A percentile compares a stretch with the other conserved stretches of the same genome.
phyloP scores from a whole-genome alignment of 2,797 vertebrate genomes.

The Danio tinwini region DNA sequence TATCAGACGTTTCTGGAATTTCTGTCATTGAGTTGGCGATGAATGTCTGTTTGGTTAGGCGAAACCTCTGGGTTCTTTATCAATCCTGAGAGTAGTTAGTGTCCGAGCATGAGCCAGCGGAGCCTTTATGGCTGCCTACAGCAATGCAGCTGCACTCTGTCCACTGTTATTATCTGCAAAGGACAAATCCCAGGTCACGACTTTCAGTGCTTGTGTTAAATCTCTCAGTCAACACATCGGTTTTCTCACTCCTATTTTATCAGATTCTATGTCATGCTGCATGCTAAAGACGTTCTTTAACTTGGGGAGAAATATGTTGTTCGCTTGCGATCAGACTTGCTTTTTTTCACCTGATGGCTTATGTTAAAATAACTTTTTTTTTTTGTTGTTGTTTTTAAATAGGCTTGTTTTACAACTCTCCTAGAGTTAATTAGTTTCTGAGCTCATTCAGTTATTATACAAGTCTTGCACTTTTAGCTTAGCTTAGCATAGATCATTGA shows the following conservation, averaged over 20 bases:
- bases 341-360: neutral
- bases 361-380: too few species aligned
- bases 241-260: neutral
- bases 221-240: neutral
- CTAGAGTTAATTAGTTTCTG: too few species aligned
- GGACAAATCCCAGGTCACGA: constrained; percentile 55
- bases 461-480: too few species aligned
- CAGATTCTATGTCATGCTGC: neutral
- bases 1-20: neutral
- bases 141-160: constrained; percentile 62
- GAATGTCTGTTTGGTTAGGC: constrained; percentile 30
- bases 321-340: neutral
- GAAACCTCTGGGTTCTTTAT: constrained; percentile 22
- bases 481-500: too few species aligned
- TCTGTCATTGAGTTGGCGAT: neutral
- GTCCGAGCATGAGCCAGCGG: constrained; percentile 54
- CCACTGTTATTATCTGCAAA: constrained; percentile 54
- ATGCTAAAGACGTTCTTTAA: neutral
- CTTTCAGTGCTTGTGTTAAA: constrained; percentile 15
- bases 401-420: too few species aligned
- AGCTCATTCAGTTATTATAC: too few species aligned
- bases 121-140: constrained; percentile 46
- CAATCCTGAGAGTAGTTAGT: constrained; percentile 44
- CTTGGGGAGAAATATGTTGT: neutral
- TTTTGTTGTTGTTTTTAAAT: too few species aligned